Evolutionary conservation across 2,888 invertebrate species (phyloP).

Genomic region (Troglohyphantes excavatus): DNA sequence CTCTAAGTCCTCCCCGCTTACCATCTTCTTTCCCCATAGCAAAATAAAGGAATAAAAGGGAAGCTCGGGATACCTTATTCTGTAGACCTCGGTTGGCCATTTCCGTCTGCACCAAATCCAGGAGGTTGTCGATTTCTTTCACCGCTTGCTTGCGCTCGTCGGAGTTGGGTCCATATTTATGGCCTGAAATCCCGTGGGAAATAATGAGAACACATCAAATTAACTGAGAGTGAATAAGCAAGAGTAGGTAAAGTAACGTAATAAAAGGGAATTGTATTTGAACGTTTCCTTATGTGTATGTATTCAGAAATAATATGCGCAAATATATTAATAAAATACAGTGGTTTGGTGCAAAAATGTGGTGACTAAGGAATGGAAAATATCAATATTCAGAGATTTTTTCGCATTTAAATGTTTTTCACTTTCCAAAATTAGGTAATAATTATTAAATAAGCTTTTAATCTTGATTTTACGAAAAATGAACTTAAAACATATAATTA

Average conservation of each 20-base stretch:
- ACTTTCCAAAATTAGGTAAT: too few relatives aligned
- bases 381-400: too few relatives aligned
- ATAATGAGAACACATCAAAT: background rate
- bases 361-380: too few relatives aligned
- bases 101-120: constrained; percentile 81
- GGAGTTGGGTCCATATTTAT: constrained; percentile 82
- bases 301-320: too few relatives aligned
- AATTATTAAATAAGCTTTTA: too few relatives aligned
- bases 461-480: too few relatives aligned
- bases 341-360: too few relatives aligned
- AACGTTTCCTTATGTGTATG: too few relatives aligned
- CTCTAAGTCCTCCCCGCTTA: background rate
- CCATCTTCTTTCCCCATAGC: background rate
- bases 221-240: background rate
- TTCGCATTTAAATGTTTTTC: too few relatives aligned
- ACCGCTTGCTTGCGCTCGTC: constrained; percentile 81
- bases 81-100: constrained; percentile 79
- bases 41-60: background rate
- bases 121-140: constrained; percentile 81
- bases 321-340: too few relatives aligned
- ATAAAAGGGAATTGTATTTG: too few relatives aligned
- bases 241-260: background rate
- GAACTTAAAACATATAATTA: too few relatives aligned
- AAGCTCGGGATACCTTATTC: constrained; percentile 78
- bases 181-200: constrained; percentile 80